These are phyloP conservation scores for Habropoda laboriosa DNA, from an alignment of 1,140 invertebrate genomes.

Conservation along the genomic window DNA sequence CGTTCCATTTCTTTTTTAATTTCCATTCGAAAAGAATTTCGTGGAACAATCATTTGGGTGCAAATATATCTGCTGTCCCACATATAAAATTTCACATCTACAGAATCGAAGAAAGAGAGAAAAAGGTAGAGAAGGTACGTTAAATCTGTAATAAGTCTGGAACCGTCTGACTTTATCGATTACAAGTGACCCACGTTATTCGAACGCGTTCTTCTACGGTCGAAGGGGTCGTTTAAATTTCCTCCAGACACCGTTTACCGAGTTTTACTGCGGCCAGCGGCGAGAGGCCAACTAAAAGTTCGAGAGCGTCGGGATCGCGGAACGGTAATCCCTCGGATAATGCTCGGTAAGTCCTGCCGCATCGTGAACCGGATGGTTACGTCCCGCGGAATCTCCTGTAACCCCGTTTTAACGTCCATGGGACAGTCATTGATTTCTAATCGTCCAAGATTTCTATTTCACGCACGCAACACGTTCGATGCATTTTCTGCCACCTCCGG, in stretches of 20 bases:
- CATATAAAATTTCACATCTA: too few species aligned
- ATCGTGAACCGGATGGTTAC: constrained; percentile 18
- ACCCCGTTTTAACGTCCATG: not conserved
- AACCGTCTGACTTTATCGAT: too few species aligned
- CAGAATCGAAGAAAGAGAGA: too few species aligned
- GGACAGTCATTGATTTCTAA: constrained; percentile 20
- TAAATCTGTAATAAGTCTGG: too few species aligned
- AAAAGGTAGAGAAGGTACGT: too few species aligned
- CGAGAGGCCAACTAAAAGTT: constrained; percentile 64
- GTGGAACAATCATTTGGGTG: too few species aligned
- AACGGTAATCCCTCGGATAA: constrained; percentile 69
- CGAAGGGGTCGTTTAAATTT: constrained; percentile 46
- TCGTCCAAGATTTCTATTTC: not conserved
- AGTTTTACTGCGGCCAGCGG: constrained; percentile 55
- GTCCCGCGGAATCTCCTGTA: constrained; percentile 3
- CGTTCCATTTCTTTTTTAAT: too few species aligned
- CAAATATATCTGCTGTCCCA: too few species aligned
- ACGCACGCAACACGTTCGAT: too few species aligned
- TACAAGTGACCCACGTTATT: not conserved
- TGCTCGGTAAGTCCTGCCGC: constrained; percentile 65
- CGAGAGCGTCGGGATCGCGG: constrained; percentile 53
- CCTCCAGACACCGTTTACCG: constrained; percentile 45
- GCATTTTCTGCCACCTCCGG: too few species aligned
- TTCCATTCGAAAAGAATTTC: too few species aligned
- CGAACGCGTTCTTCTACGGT: constrained; percentile 6